These are phyloP conservation scores for Rhynchopsitta pachyrhyncha DNA, from an alignment of 2,113 vertebrate species.

Conservation along the genomic window DNA sequence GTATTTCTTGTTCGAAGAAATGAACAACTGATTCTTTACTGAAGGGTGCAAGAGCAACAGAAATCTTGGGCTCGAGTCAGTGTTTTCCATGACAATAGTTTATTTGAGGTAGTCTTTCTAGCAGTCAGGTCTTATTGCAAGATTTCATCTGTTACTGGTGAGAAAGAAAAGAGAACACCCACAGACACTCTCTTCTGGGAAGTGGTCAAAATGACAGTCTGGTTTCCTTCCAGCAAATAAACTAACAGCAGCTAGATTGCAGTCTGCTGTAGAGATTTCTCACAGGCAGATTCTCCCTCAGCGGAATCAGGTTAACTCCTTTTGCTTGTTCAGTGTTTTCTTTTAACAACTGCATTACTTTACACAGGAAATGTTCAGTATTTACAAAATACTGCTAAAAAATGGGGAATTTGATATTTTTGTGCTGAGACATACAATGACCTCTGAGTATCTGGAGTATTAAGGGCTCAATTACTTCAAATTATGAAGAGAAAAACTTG, in stretches of 20 bases:
- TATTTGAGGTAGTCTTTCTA: slow-evolving; percentile 37
- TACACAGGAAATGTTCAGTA: neutral
- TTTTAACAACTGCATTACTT: neutral
- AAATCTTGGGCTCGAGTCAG: neutral
- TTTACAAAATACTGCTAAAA: neutral
- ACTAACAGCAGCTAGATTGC: slow-evolving; percentile 41
- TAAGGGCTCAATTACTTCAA: neutral
- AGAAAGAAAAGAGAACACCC: slow-evolving; percentile 55
- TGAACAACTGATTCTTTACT: neutral
- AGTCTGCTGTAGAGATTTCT: slow-evolving; percentile 40
- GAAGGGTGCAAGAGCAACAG: slow-evolving; percentile 6
- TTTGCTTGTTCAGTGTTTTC: slow-evolving; percentile 28
- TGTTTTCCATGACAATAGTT: slow-evolving; percentile 18
- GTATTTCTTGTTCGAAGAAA: slow-evolving; percentile 1
- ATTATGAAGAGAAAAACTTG: neutral
- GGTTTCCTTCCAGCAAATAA: slow-evolving; percentile 54
- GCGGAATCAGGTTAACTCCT: slow-evolving; percentile 19
- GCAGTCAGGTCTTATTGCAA: slow-evolving; percentile 29
- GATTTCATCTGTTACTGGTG: slow-evolving; percentile 15
- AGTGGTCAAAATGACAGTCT: slow-evolving; percentile 39
- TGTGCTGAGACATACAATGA: neutral
- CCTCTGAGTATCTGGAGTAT: neutral
- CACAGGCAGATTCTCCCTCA: slow-evolving; percentile 13
- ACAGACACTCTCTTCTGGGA: slow-evolving; percentile 40
- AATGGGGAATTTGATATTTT: neutral